Conservation (phyloP, 1,140 invertebrate genomes). For the Arion vulgaris region DNA sequence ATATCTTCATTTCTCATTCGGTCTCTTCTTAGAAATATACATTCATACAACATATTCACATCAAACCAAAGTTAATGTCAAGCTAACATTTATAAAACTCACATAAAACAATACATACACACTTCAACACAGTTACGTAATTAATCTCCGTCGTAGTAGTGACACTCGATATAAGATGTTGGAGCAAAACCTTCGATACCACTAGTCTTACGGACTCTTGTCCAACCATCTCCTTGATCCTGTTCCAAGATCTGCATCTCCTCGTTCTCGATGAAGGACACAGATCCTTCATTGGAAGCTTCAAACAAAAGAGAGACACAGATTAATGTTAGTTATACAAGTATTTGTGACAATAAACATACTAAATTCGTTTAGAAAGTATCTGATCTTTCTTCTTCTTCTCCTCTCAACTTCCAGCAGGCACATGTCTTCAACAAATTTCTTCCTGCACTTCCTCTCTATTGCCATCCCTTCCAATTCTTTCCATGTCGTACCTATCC, state of each 20-base stretch:
- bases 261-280: slow-evolving; percentile 95
- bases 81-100: too few species aligned
- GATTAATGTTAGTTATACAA: not conserved
- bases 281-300: slow-evolving; percentile 94
- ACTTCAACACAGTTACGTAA: slow-evolving; percentile 37
- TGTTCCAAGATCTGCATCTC: slow-evolving; percentile 94
- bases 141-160: slow-evolving; percentile 64
- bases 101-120: not conserved
- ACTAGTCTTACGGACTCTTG: slow-evolving; percentile 87
- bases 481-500: too few species aligned
- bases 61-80: too few species aligned
- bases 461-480: too few species aligned
- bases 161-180: slow-evolving; percentile 85
- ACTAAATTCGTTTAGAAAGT: too few species aligned
- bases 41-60: too few species aligned
- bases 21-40: too few species aligned
- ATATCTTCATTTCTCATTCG: too few species aligned
- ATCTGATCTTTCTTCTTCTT: too few species aligned
- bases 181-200: slow-evolving; percentile 92
- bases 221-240: slow-evolving; percentile 99
- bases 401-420: too few species aligned
- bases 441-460: too few species aligned
- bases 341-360: not conserved
- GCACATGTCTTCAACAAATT: too few species aligned
- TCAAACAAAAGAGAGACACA: slow-evolving; percentile 55